phyloP scores from a whole-genome alignment of 2,113 vertebrate species.

The Clarias magur region DNA sequence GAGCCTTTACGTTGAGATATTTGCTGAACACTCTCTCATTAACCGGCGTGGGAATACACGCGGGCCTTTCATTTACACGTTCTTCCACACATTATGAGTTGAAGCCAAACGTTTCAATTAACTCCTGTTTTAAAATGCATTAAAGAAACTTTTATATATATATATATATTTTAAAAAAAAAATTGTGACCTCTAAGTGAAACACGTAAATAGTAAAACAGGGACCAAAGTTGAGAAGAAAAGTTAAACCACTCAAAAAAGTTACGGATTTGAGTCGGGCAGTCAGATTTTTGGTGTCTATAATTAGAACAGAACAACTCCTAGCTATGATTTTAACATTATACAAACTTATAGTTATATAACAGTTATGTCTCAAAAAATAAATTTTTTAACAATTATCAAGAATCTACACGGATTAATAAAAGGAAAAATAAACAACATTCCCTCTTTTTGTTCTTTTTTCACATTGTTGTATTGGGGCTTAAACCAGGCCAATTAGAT shows the following conservation, averaged over 20 bases:
- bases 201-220: background rate
- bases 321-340: background rate
- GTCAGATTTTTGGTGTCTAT: background rate
- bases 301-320: no score
- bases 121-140: background rate
- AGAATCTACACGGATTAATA: no score
- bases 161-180: background rate
- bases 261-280: background rate
- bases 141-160: background rate
- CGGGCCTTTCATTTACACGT: background rate
- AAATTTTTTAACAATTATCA: no score
- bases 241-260: background rate
- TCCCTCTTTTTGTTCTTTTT: no score
- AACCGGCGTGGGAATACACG: background rate
- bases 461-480: no score
- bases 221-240: background rate
- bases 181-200: background rate
- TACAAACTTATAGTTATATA: background rate
- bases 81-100: slow-evolving; percentile 3
- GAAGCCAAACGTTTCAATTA: slow-evolving; percentile 7
- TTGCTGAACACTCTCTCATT: slow-evolving; percentile 25
- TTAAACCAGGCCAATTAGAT: no score
- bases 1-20: slow-evolving; percentile 17
- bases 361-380: no score
- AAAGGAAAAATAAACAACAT: no score